These are phyloP conservation scores for Spheniscus mendiculus DNA, from an alignment of 2,113 vertebrate genomes.

Conservation along the genomic window DNA sequence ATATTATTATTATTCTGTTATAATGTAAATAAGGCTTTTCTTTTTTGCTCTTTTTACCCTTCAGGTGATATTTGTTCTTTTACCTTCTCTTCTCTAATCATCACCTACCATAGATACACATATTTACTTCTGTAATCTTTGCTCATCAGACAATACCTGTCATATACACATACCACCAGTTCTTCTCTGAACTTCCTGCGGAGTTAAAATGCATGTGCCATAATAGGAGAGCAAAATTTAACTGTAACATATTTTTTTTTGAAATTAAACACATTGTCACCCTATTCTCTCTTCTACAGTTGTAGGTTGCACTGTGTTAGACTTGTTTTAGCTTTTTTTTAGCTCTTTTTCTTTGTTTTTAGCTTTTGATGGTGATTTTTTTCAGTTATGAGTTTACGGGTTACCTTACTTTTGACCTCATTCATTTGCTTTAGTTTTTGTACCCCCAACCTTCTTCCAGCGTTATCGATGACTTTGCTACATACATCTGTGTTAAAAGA, in stretches of 20 bases:
- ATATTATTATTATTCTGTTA: background rate
- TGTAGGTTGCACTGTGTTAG: fast-evolving
- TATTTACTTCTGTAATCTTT: background rate
- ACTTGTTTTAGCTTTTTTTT: background rate
- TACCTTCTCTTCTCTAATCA: background rate
- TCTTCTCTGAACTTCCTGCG: background rate
- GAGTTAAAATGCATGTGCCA: background rate
- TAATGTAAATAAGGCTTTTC: background rate
- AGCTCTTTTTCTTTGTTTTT: background rate
- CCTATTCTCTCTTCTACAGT: background rate
- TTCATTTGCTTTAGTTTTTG: background rate
- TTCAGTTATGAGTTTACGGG: background rate
- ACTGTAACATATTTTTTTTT: background rate
- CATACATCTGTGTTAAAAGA: background rate
- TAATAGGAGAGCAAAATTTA: background rate
- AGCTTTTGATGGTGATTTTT: background rate
- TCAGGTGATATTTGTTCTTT: background rate
- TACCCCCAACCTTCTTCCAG: background rate
- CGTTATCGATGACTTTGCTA: background rate
- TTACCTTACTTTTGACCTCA: background rate
- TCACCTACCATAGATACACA: background rate
- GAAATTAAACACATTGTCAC: background rate
- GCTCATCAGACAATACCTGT: background rate
- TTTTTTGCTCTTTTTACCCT: background rate
- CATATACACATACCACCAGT: background rate